phyloP scores from a whole-genome alignment of 2,113 vertebrate species.

The Pleuronectes platessa region DNA sequence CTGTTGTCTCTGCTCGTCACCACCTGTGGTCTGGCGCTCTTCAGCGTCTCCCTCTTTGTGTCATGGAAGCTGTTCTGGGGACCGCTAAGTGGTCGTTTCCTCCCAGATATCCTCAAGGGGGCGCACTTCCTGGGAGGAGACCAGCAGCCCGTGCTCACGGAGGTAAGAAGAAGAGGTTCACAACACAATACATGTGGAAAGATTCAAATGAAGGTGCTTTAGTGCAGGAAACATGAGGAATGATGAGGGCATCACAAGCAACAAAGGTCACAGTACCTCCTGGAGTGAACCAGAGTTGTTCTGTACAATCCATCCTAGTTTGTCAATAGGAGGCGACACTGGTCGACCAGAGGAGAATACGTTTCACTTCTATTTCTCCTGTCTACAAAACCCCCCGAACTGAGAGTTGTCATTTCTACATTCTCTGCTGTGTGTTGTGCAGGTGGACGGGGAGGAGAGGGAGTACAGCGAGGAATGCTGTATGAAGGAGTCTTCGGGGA shows the following conservation, averaged over 20 bases:
- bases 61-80: conserved; percentile 99
- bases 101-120: conserved; percentile 88
- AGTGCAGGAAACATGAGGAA: too few species aligned
- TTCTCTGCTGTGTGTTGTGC: conserved; percentile 37
- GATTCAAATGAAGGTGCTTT: too few species aligned
- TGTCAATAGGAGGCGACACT: too few species aligned
- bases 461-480: conserved; percentile 91
- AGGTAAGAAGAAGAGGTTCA: conserved; percentile 62
- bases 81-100: conserved; percentile 91
- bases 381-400: not conserved
- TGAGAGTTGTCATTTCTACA: not conserved
- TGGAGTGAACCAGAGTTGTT: too few species aligned
- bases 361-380: too few species aligned
- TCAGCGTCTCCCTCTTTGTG: conserved; percentile 97
- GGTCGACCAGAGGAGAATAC: too few species aligned
- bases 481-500: conserved; percentile 83
- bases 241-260: too few species aligned
- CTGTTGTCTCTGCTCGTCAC: conserved; percentile 84
- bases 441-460: conserved; percentile 89
- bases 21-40: conserved; percentile 91
- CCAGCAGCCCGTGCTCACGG: conserved; percentile 87
- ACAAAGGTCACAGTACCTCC: too few species aligned
- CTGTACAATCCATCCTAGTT: too few species aligned
- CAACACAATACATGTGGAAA: not conserved
- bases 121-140: conserved; percentile 86